These are phyloP conservation scores for Tarsius wallacei DNA, from an alignment of 2,797 vertebrate genomes.

Conservation along the genomic window DNA sequence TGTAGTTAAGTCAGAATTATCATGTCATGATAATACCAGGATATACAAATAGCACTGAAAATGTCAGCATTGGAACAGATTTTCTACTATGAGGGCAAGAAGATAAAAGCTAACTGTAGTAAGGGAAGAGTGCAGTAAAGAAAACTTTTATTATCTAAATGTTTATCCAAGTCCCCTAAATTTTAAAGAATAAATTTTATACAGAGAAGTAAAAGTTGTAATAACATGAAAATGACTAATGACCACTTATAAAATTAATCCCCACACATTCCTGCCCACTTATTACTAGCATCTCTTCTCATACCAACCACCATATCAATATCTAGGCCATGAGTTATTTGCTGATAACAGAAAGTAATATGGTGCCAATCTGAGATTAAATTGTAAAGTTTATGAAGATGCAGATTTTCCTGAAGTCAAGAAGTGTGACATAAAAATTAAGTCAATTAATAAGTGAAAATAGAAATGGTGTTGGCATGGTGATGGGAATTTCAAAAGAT, in stretches of 20 bases:
- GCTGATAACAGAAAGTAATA: background rate
- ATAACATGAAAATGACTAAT: background rate
- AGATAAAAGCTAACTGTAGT: slow-evolving; percentile 66
- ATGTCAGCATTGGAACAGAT: slow-evolving; percentile 80
- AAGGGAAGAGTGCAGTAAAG: background rate
- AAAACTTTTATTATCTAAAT: background rate
- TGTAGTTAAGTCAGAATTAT: slow-evolving; percentile 83
- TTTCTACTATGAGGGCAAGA: slow-evolving; percentile 70
- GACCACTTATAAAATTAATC: background rate
- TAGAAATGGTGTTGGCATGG: background rate
- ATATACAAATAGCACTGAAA: slow-evolving; percentile 84
- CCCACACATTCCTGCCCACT: background rate
- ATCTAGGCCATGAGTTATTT: background rate
- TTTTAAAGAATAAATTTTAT: slow-evolving; percentile 21
- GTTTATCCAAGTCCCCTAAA: background rate
- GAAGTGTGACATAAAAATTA: background rate
- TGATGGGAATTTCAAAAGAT: background rate
- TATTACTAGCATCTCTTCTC: background rate
- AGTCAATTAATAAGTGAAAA: background rate
- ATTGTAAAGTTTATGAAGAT: background rate
- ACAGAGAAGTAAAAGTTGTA: background rate
- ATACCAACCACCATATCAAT: background rate
- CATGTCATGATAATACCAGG: slow-evolving; percentile 81
- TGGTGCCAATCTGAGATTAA: background rate
- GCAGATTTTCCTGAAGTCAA: background rate